Conservation (phyloP, 2,797 vertebrate genomes). For the Chrosomus eos region DNA sequence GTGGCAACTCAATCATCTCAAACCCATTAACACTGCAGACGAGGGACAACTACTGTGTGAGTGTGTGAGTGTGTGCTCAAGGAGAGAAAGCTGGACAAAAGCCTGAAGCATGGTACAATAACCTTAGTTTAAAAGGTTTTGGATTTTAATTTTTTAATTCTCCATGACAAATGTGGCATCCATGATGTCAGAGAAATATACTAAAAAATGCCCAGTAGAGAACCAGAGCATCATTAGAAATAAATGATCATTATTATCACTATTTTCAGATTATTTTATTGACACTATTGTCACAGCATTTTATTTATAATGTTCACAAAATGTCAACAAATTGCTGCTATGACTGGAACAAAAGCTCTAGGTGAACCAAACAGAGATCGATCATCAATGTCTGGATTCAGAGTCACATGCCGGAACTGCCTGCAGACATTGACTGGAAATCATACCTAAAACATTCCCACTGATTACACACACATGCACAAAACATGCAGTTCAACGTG, state of each 20-base stretch:
- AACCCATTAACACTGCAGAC: conserved; percentile 66
- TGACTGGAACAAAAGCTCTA: conserved; percentile 4
- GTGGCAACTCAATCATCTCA: conserved; percentile 71
- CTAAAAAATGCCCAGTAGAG: not conserved
- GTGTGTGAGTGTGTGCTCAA: no score
- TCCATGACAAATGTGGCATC: not conserved
- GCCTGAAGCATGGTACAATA: not conserved
- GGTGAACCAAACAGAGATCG: conserved; percentile 23
- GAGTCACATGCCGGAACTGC: conserved; percentile 12
- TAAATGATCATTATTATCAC: not conserved
- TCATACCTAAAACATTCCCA: conserved; percentile 35
- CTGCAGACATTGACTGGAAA: conserved; percentile 32
- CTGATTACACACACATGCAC: conserved; percentile 35
- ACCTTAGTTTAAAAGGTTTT: not conserved
- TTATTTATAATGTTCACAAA: conserved; percentile 11
- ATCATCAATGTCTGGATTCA: conserved; percentile 17
- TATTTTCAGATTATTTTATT: not conserved
- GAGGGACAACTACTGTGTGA: conserved; percentile 24
- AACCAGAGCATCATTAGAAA: not conserved
- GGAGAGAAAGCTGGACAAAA: not conserved
- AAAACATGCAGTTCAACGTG: conserved; percentile 1
- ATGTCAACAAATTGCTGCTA: not conserved
- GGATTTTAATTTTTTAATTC: not conserved
- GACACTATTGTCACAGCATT: not conserved
- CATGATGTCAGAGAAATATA: not conserved